Conservation (phyloP, 1,140 invertebrate genomes). For the Dreissena polymorpha region DNA sequence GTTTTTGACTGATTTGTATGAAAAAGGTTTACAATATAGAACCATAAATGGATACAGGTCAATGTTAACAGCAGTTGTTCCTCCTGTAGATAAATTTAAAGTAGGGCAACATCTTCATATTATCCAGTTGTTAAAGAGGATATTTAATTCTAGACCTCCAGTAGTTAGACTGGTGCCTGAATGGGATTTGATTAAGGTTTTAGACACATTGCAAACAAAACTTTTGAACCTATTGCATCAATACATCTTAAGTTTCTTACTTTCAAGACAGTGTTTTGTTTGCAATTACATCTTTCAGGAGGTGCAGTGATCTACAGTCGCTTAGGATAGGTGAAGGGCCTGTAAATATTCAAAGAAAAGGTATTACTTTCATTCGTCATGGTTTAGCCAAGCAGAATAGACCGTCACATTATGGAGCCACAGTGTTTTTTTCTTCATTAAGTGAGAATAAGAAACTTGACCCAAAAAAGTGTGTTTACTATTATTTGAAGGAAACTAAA, state of each 20-base stretch:
- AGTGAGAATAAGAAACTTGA: conserved; percentile 6
- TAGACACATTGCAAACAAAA: conserved; percentile 13
- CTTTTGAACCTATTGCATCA: conserved; percentile 52
- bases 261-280: conserved; percentile 28
- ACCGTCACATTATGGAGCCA: background rate
- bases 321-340: too few relatives aligned
- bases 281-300: too few relatives aligned
- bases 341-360: background rate
- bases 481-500: conserved; percentile 14
- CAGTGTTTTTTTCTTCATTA: conserved; percentile 7
- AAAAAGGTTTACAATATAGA: conserved; percentile 23
- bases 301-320: too few relatives aligned
- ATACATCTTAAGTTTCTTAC: conserved; percentile 36
- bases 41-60: conserved; percentile 50
- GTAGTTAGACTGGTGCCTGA: conserved; percentile 45
- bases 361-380: conserved; percentile 19
- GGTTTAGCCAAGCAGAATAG: conserved; percentile 36
- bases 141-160: conserved; percentile 48
- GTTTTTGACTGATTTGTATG: conserved; percentile 29
- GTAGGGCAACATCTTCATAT: conserved; percentile 46
- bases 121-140: conserved; percentile 33
- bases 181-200: conserved; percentile 49
- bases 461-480: conserved; percentile 11
- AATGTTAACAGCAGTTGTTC: conserved; percentile 49
- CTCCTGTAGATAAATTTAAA: conserved; percentile 26